Conservation (phyloP, 2,797 vertebrate species). For the Yasuhikotakia modesta region DNA sequence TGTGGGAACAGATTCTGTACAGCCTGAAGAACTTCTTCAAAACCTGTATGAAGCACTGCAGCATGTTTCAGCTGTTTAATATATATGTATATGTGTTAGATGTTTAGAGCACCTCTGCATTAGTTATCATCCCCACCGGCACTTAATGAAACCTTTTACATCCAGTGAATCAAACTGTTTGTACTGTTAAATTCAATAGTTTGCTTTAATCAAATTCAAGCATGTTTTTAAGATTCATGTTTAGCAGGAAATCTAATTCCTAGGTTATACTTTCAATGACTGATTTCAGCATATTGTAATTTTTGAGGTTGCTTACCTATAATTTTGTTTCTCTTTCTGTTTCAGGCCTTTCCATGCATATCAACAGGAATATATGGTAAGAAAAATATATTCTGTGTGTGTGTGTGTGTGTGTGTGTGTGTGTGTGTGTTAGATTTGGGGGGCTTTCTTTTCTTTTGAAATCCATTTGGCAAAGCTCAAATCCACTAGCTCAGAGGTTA, state of each 20-base stretch:
- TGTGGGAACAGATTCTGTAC: too few relatives aligned
- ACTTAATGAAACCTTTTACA: conserved; percentile 18
- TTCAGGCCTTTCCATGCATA: conserved; percentile 98
- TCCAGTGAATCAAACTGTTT: conserved; percentile 19
- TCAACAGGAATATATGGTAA: conserved; percentile 99
- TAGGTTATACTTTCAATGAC: background rate
- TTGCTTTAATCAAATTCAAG: conserved; percentile 34
- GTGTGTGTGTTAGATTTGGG: background rate
- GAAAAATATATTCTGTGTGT: conserved; percentile 53
- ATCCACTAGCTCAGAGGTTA: conserved; percentile 37
- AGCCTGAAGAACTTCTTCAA: conserved; percentile 7
- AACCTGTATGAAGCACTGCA: background rate
- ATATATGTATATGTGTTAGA: conserved; percentile 27
- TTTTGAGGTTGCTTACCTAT: background rate
- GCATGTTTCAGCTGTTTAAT: background rate
- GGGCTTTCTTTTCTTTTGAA: background rate
- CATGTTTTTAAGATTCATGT: conserved; percentile 44
- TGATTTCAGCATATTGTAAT: background rate
- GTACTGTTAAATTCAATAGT: conserved; percentile 30
- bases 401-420: background rate
- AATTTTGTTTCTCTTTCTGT: conserved; percentile 67
- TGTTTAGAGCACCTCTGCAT: conserved; percentile 23
- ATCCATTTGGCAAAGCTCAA: background rate
- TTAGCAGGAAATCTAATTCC: conserved; percentile 44
- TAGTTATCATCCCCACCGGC: conserved; percentile 24